Evolutionary conservation across 2,113 vertebrate genomes (phyloP).

Genomic region (Isurus oxyrinchus): DNA sequence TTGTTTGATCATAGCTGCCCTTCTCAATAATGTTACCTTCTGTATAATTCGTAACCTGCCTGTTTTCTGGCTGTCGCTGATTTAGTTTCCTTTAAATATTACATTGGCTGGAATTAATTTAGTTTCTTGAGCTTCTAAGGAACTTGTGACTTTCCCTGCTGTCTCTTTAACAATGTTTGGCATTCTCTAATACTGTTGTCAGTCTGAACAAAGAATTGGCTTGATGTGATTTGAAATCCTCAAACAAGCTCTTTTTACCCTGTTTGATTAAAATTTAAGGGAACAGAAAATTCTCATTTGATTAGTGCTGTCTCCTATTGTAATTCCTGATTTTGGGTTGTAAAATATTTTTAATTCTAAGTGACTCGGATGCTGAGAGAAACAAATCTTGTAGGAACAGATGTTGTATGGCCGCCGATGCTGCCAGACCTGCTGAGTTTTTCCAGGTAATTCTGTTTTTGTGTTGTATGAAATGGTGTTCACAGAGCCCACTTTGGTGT

Average conservation of each 20-base stretch:
- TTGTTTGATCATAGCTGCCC: not conserved
- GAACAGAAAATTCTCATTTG: not conserved
- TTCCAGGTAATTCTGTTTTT: no score
- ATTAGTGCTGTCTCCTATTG: not conserved
- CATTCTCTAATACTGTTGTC: not conserved
- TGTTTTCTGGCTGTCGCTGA: not conserved
- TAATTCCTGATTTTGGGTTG: not conserved
- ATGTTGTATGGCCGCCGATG: not conserved
- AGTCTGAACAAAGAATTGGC: not conserved
- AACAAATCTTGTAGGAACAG: not conserved
- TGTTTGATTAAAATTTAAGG: not conserved
- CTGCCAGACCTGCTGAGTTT: no score
- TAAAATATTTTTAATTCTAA: not conserved
- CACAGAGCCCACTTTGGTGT: not conserved
- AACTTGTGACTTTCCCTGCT: not conserved
- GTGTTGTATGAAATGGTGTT: not conserved
- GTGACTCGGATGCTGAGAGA: not conserved
- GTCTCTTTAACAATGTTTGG: not conserved
- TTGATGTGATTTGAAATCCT: not conserved
- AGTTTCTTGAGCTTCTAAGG: not conserved
- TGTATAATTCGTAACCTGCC: not conserved
- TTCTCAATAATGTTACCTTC: not conserved
- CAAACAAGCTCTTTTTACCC: not conserved
- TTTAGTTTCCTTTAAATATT: not conserved
- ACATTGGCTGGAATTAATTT: not conserved